Percentiles rank a stretch among this genome's conserved stretches.
Evolutionary conservation across 23 tunicate genomes (phyloP).

Genomic region (Oikopleura albicans): DNA sequence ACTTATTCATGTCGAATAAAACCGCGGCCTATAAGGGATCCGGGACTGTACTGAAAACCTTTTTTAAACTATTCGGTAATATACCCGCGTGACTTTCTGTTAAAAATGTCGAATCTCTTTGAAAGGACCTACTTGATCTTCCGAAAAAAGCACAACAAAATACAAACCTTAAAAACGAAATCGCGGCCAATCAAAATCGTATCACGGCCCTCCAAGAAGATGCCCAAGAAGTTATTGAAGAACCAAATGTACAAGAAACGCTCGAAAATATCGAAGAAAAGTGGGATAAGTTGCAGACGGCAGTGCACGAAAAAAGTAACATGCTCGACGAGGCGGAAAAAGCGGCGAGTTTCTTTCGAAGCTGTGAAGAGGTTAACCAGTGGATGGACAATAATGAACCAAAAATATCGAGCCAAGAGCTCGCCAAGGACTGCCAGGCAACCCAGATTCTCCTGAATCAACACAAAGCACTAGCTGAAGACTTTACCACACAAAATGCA

Average conservation of each 20-base stretch:
- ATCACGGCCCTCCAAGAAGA: neutral
- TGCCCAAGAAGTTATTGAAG: neutral
- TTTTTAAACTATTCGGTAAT: too few species aligned
- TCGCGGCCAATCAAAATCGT: conserved; percentile 6
- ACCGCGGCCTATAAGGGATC: too few species aligned
- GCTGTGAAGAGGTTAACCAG: neutral
- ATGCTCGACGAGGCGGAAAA: neutral
- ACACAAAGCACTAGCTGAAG: conserved; percentile 12
- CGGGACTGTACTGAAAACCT: too few species aligned
- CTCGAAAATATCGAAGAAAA: neutral
- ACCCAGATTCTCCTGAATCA: neutral
- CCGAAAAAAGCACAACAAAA: neutral
- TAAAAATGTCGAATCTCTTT: too few species aligned
- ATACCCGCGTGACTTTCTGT: too few species aligned
- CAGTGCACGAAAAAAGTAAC: neutral
- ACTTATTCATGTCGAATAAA: too few species aligned
- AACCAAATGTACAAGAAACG: neutral
- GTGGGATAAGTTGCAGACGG: conserved; percentile 8
- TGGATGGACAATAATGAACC: conserved; percentile 11
- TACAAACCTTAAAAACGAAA: neutral
- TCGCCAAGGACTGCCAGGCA: neutral
- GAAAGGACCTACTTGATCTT: neutral
- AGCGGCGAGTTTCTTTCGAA: neutral
- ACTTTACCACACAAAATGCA: neutral
- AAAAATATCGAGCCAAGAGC: neutral